Base-by-base conservation (phyloP, 2,888 invertebrate genomes). In the Lasioglossum morio region DNA sequence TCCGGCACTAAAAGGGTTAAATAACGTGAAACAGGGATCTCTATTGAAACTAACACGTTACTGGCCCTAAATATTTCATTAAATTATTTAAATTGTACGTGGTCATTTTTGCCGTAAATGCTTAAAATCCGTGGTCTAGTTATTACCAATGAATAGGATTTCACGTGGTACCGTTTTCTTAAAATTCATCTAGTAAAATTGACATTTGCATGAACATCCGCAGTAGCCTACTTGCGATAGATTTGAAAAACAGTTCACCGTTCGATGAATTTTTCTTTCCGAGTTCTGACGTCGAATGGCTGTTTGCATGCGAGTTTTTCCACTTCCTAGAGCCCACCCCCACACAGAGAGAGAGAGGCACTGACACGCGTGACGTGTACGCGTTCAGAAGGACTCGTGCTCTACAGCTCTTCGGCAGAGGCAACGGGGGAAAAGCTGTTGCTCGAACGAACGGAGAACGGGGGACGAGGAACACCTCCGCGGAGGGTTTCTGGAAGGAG, bases 401-500 rank as follows among this genome's bases (percentile, higher is more conserved):
- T 84, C 75, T 48, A 57, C 37, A 40, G 79, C 77, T 57, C n/a
- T 57, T 57, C 57, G 57, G 57, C 57, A 0, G 57, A 57, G 81
- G 73, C 40, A 74, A 73, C 74, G 76, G 76, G 76, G 78, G 79
- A 34, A 84, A 77, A 84, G 85, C 53, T 19, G 57, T 81, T 72
- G 79, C 60, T 73, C 69, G 73, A 66, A 63, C 63, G 85, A 79
- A 12, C 72, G 82, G 79, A 77, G 80, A 79, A 87, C 72, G 83
- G 84, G 84, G 76, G 79, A 69, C 82, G 86, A 82, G 86, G 82
- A 88, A 91, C 89, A 91, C 89, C 89, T 89, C 82, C 86, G 86
- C 66, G 81, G 90, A 90, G 83, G 81, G 84, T 93, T 93, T 93
- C 93, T 93, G 92, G 94, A 94, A 94, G 93, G 94, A 94, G 94